Percentiles rank a stretch among this genome's conserved stretches.
These are phyloP conservation scores for Rhabdornis inornatus DNA, from an alignment of 2,113 vertebrate genomes.

Conservation along the genomic window DNA sequence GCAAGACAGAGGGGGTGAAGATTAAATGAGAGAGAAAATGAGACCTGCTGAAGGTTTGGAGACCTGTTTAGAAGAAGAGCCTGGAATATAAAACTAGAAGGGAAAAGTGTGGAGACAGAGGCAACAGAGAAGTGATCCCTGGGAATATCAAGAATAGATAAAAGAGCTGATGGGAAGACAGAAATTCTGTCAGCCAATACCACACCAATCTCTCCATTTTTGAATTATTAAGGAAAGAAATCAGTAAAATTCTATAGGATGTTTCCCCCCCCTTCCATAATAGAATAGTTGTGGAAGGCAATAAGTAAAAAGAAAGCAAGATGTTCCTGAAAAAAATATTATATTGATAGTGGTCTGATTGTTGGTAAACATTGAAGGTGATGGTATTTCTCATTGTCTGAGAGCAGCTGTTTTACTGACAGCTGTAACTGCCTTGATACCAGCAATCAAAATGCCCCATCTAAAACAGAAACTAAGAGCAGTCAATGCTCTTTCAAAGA, in stretches of 20 bases:
- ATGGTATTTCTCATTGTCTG: background rate
- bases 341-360: background rate
- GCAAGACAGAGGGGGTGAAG: background rate
- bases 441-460: background rate
- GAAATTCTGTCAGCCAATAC: background rate
- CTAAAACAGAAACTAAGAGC: background rate
- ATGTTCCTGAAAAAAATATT: background rate
- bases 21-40: background rate
- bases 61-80: background rate
- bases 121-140: background rate
- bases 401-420: background rate
- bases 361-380: background rate
- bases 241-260: background rate
- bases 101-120: background rate
- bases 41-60: background rate
- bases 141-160: background rate
- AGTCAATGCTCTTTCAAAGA: background rate
- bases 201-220: background rate
- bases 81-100: background rate
- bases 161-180: background rate
- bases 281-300: background rate
- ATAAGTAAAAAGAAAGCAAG: background rate
- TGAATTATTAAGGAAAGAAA: background rate
- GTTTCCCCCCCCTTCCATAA: background rate
- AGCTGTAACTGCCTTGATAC: background rate